Percentiles rank a stretch among this genome's conserved stretches.
Evolutionary conservation across 1,140 invertebrate genomes (phyloP).

Genomic region (Notospermus geniculatus): DNA sequence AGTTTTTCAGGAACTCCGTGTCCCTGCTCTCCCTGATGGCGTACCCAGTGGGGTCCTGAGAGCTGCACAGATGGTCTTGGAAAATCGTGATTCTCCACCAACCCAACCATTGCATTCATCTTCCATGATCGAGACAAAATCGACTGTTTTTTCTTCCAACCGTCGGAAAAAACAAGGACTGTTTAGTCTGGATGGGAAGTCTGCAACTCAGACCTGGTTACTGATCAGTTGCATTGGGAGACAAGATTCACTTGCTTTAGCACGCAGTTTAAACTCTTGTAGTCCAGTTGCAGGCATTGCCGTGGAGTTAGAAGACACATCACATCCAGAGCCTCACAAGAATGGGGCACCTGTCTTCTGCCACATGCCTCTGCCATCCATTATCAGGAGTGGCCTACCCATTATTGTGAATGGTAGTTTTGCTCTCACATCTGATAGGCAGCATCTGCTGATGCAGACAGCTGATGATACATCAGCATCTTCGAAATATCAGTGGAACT

Average conservation of each 20-base stretch:
- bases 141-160: too few relatives aligned
- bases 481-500: constrained; percentile 20
- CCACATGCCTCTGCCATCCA: constrained; percentile 29
- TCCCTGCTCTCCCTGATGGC: background rate
- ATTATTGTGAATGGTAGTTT: constrained; percentile 36
- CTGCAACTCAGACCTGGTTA: constrained; percentile 13
- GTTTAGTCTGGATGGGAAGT: constrained; percentile 7
- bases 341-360: constrained; percentile 25
- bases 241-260: background rate
- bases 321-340: background rate
- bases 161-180: background rate
- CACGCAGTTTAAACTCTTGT: background rate
- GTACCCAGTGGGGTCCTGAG: background rate
- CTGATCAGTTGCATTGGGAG: constrained; percentile 5
- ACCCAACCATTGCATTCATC: background rate
- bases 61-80: constrained; percentile 11
- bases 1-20: constrained; percentile 1
- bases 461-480: constrained; percentile 25
- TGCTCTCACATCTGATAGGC: constrained; percentile 31
- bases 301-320: too few relatives aligned
- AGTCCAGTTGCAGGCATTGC: too few relatives aligned
- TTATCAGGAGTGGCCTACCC: constrained; percentile 28
- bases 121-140: too few relatives aligned
- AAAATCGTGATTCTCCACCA: constrained; percentile 18
- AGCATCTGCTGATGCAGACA: constrained; percentile 19